Base-by-base conservation (phyloP, 2,113 vertebrate genomes). In the Nannobrachium achirus region DNA sequence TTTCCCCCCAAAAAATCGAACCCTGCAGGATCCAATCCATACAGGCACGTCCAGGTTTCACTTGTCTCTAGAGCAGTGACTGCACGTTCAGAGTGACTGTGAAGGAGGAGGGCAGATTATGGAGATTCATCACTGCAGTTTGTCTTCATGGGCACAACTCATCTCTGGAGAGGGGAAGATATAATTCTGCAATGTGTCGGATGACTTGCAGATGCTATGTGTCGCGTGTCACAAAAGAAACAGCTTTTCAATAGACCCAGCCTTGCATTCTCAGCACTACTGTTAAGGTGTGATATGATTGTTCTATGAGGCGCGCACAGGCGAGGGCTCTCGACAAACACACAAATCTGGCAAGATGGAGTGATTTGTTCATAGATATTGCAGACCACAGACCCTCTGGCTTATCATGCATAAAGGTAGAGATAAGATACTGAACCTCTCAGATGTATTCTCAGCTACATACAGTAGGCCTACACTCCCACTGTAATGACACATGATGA, bases 61-160 rank as follows among this genome's bases (percentile, higher is more conserved):
- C 62, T 71, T 65, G 48, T 73, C 71, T 68, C 14, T 49, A 65
- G 63, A 84, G 58, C 50, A 58, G 8, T 18, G 55, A 16, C 67
- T 13, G 44, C 52, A 56, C 79, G 53, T 71, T 42, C 55, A 56
- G 55, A 68, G 59, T 59, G 75, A 67, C 65, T 69, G 70, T 10
- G 73, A 71, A 33, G 72, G 63, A 53, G 73, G 69, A 68, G 67
- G 72, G 77, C 75, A 76, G 65, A 83, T 88, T 84, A 86, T 76
- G 51, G 75, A 86, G 81, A 87, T 88, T 85, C 88, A 87, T 90
- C 84, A 79, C 81, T 55, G 78, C 74, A 80, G 74, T 86, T 87
- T 87, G 83, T 83, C 85, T 79, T 86, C 70, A n/a, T 10, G 66
- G 80, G 79, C 76, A 82, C 68, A 80, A 74, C 76, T 81, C 69